These are phyloP conservation scores for Dicerorhinus sumatrensis DNA, from an alignment of 2,113 vertebrate genomes.

Conservation along the genomic window DNA sequence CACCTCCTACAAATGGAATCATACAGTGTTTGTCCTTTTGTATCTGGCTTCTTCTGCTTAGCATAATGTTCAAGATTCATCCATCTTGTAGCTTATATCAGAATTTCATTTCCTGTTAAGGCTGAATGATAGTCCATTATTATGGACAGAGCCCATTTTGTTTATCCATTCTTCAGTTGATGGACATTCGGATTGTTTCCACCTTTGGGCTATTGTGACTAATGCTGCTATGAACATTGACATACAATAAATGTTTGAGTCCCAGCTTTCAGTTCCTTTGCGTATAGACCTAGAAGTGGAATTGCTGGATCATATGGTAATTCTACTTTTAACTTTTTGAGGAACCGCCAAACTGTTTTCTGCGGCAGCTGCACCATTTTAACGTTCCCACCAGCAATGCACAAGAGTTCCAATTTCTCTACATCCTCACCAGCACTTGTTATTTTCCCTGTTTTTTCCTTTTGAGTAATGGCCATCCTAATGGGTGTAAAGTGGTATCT, in stretches of 20 bases:
- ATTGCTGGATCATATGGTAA: too few species aligned
- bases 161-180: not conserved
- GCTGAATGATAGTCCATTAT: too few species aligned
- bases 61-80: not conserved
- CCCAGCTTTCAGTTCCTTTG: too few species aligned
- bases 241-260: too few species aligned
- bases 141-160: fast-evolving
- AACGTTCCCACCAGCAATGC: too few species aligned
- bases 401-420: not conserved
- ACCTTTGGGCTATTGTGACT: too few species aligned
- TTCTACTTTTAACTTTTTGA: too few species aligned
- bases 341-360: not conserved
- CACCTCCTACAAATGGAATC: not conserved
- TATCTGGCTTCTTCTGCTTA: not conserved
- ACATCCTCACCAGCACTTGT: not conserved
- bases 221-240: too few species aligned
- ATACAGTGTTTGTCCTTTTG: not conserved
- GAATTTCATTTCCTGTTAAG: not conserved
- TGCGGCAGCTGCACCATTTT: not conserved
- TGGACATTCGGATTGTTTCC: too few species aligned
- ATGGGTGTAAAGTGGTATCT: not conserved
- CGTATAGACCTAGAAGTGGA: too few species aligned
- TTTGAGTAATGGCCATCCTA: not conserved
- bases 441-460: not conserved
- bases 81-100: too few species aligned